These are phyloP conservation scores for Sebastes alutus DNA, from an alignment of 2,797 vertebrate species.

Conservation along the genomic window DNA sequence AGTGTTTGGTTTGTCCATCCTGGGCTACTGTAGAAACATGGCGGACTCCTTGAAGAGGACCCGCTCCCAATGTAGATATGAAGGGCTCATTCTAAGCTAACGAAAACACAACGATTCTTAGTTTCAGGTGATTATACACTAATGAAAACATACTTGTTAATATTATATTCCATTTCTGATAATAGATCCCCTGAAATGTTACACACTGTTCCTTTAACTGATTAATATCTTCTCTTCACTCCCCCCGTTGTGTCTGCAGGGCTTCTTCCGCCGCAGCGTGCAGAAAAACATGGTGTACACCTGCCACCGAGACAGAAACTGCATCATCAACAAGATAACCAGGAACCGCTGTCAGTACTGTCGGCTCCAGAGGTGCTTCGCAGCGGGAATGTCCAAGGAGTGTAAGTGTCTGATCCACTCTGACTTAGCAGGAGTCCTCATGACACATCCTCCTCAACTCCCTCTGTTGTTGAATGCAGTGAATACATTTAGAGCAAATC, in stretches of 20 bases:
- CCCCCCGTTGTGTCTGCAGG: conserved; percentile 76
- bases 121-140: too few relatives aligned
- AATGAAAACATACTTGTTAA: too few relatives aligned
- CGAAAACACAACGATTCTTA: too few relatives aligned
- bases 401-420: conserved; percentile 84
- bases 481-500: background rate
- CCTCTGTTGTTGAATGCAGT: background rate
- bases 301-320: conserved; percentile 96
- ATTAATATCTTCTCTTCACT: background rate
- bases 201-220: background rate
- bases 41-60: too few relatives aligned
- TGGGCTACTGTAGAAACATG: too few relatives aligned
- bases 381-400: conserved; percentile 98
- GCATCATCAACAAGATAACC: conserved; percentile 98
- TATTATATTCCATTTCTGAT: too few relatives aligned
- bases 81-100: too few relatives aligned
- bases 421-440: background rate
- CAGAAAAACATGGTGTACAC: conserved; percentile 99
- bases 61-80: too few relatives aligned
- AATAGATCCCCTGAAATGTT: too few relatives aligned
- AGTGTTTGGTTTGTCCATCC: too few relatives aligned
- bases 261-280: conserved; percentile 98
- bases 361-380: conserved; percentile 96
- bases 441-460: background rate
- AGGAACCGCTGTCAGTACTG: conserved; percentile 99